A percentile compares a stretch with the other conserved stretches of the same genome.
Conservation (phyloP, 1,140 invertebrate genomes). For the Tenebrio molitor region DNA sequence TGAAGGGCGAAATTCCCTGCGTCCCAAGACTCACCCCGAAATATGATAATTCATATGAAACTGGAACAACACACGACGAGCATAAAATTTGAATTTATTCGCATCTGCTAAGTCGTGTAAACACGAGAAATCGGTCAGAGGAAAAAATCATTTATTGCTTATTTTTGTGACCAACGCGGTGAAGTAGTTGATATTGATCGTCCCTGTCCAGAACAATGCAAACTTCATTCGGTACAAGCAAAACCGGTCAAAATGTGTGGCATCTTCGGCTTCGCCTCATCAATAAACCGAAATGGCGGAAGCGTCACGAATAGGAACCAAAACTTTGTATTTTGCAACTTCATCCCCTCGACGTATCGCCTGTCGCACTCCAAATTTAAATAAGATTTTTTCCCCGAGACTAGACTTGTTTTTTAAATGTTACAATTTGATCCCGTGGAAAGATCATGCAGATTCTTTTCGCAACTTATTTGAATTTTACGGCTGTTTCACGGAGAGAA, state of each 20-base stretch:
- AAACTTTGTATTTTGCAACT: conserved; percentile 14
- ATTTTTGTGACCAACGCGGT: too few species aligned
- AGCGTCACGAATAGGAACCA: neutral
- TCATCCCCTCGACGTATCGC: too few species aligned
- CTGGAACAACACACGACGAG: neutral
- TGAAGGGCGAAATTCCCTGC: neutral
- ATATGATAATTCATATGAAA: conserved; percentile 2
- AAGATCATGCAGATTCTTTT: conserved; percentile 10
- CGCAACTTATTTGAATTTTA: conserved; percentile 7
- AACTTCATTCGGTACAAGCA: neutral
- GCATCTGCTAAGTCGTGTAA: neutral
- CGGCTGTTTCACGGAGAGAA: neutral
- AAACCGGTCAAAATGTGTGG: conserved; percentile 2
- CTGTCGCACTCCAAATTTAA: too few species aligned
- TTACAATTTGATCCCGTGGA: too few species aligned
- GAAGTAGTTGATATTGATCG: conserved; percentile 1
- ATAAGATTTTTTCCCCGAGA: too few species aligned
- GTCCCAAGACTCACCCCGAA: neutral
- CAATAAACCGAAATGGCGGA: conserved; percentile 3
- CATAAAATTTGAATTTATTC: conserved; percentile 3
- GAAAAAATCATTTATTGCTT: neutral
- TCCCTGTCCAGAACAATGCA: neutral
- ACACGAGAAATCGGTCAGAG: neutral
- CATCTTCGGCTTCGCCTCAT: conserved; percentile 3
- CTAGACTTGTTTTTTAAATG: too few species aligned